phyloP scores from a whole-genome alignment of 1,140 invertebrate genomes.

The Wasmannia auropunctata region DNA sequence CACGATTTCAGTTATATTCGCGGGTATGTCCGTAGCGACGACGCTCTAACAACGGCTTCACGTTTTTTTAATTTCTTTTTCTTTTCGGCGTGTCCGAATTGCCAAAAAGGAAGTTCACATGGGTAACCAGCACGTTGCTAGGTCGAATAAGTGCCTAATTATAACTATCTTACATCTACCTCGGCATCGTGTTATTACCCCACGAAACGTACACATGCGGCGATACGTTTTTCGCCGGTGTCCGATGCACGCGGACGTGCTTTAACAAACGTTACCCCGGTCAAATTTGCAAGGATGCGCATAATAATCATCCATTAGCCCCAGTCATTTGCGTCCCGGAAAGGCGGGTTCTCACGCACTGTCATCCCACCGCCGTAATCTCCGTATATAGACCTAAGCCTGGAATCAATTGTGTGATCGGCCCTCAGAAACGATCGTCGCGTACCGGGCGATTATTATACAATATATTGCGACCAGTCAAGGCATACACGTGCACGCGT shows the following conservation, averaged over 20 bases:
- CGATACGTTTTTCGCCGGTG: conserved; percentile 75
- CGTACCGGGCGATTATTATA: neutral
- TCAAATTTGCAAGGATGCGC: conserved; percentile 83
- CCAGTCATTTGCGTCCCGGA: conserved; percentile 80
- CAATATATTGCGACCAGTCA: neutral
- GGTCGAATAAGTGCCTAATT: conserved; percentile 83
- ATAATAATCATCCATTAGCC: conserved; percentile 83
- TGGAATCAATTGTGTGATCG: conserved; percentile 61
- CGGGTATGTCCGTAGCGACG: neutral
- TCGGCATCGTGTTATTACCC: conserved; percentile 82
- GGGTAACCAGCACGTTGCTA: conserved; percentile 83
- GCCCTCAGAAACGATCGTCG: neutral
- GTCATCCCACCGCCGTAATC: conserved; percentile 63
- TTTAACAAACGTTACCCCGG: conserved; percentile 78
- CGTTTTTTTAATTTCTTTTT: too few relatives aligned
- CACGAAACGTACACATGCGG: conserved; percentile 77
- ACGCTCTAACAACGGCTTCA: conserved; percentile 11
- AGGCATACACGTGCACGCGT: neutral
- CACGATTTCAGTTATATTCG: conserved; percentile 54
- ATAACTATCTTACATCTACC: conserved; percentile 84
- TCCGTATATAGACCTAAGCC: neutral
- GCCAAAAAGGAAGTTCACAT: conserved; percentile 83
- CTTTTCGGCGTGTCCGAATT: conserved; percentile 72
- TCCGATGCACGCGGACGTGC: conserved; percentile 76
- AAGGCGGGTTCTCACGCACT: conserved; percentile 80